Conservation (phyloP, 1,140 invertebrate species). For the Eriocheir sinensis region DNA sequence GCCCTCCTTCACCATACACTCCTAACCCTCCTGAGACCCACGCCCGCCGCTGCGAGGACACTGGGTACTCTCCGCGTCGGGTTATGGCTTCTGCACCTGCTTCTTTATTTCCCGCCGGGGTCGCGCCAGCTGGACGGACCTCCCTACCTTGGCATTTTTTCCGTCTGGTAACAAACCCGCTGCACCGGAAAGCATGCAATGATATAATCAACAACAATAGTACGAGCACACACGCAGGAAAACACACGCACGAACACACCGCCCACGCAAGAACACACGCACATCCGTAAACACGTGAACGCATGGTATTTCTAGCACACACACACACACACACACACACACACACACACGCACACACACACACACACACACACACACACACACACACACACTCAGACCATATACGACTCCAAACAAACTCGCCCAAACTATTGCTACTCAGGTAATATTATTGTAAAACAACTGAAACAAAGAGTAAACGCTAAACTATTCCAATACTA, state of each 20-base stretch:
- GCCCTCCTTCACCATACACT: background rate
- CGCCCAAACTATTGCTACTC: background rate
- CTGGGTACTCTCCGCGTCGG: background rate
- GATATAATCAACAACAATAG: background rate
- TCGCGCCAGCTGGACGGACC: background rate
- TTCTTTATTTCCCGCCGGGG: background rate
- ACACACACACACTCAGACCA: background rate
- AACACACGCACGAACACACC: background rate
- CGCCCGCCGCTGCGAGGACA: background rate
- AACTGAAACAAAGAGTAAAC: background rate
- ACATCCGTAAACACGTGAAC: background rate
- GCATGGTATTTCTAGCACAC: no score
- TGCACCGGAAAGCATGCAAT: background rate
- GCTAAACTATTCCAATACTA: constrained; percentile 8
- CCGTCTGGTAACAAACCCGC: background rate
- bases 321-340: background rate
- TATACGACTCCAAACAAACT: background rate
- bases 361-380: no score
- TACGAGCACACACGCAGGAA: background rate
- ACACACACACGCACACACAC: background rate
- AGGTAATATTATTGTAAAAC: background rate
- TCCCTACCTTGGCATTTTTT: no score
- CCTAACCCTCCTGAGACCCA: no score
- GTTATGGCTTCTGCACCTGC: background rate
- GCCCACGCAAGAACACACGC: background rate